A percentile compares a stretch with the other conserved stretches of the same genome.
Evolutionary conservation across 1,140 invertebrate genomes (phyloP).

Genomic region (Anoplophora glabripennis): DNA sequence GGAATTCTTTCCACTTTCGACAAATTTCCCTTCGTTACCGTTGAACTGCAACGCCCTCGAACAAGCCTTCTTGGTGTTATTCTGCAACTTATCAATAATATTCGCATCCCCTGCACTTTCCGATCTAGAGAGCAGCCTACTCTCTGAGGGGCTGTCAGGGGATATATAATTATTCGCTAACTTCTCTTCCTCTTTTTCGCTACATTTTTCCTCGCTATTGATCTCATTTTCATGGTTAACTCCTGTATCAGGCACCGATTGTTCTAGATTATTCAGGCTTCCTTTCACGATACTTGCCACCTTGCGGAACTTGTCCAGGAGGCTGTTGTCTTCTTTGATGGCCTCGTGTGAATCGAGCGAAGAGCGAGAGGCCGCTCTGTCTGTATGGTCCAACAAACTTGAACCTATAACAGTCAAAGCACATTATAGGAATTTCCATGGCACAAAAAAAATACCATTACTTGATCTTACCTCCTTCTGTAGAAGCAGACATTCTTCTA

Average conservation of each 20-base stretch:
- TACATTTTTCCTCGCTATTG: constrained; percentile 1
- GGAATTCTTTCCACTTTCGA: constrained; percentile 31
- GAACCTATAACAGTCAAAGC: constrained; percentile 22
- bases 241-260: constrained; percentile 12
- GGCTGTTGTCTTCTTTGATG: constrained; percentile 51
- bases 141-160: constrained; percentile 57
- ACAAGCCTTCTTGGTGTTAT: constrained; percentile 46
- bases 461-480: constrained; percentile 43
- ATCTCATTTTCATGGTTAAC: constrained; percentile 12
- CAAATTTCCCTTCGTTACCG: constrained; percentile 32
- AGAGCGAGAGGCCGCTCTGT: constrained; percentile 52
- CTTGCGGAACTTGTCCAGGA: constrained; percentile 58
- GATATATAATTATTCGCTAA: constrained; percentile 40
- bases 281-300: constrained; percentile 63
- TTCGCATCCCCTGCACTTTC: constrained; percentile 74
- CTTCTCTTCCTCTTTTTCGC: constrained; percentile 23
- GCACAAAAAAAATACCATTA: not conserved
- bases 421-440: not conserved
- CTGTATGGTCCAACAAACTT: constrained; percentile 52
- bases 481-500: constrained; percentile 49
- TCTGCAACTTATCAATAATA: constrained; percentile 67
- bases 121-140: constrained; percentile 57
- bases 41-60: constrained; percentile 46
- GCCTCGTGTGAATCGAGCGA: constrained; percentile 54
- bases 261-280: constrained; percentile 34